Base-by-base conservation (phyloP, 2,113 vertebrate genomes). In the Fulica atra region DNA sequence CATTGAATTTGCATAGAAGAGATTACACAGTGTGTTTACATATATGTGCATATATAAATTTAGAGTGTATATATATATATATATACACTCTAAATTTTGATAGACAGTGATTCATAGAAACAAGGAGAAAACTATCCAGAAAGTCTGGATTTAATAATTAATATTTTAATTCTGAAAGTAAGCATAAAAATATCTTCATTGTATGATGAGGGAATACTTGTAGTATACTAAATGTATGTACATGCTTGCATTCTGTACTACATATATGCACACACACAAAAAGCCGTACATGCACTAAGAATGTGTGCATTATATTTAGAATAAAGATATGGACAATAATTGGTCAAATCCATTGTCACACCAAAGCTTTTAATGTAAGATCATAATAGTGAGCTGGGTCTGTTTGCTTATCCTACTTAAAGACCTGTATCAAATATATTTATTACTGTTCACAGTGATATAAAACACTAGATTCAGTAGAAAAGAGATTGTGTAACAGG, bases 381-480 rank as follows among this genome's bases (percentile, higher is more conserved):
- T 68, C 13, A 0, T 24, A 59, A 25, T 2, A 20, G 6, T 42
- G 3, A 83, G 3, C 10, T 56, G 3, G 24, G 33, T n/a, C 63
- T 61, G 28, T 59, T 89, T 59, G 23, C 7, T 44, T 76, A 40
- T 63, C 24, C 4, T 53, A 16, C 40, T 65, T 54, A 57, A 57
- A 20, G 1, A 1, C 42, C 26, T 24, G 3, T 40, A 61, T 40
- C 21, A 50, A 72, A 63, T 7, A 35, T 1, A 0, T 40, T 66
- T 35, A 26, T 42, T 53, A 15, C 6, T 20, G 8, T 35, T 81
- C 23, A 42, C 19, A 28, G 4, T 54, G 54, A 36, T 20, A 25
- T 29, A 54, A 81, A 84, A 61, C 9, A 83, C 11, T 46, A 40
- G 21, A 56, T 70, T 76, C 23, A n/a, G 14, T 35, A 42, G 11